Evolutionary conservation across 2,113 vertebrate genomes (phyloP).

Genomic region (Sarotherodon lohbergeri): DNA sequence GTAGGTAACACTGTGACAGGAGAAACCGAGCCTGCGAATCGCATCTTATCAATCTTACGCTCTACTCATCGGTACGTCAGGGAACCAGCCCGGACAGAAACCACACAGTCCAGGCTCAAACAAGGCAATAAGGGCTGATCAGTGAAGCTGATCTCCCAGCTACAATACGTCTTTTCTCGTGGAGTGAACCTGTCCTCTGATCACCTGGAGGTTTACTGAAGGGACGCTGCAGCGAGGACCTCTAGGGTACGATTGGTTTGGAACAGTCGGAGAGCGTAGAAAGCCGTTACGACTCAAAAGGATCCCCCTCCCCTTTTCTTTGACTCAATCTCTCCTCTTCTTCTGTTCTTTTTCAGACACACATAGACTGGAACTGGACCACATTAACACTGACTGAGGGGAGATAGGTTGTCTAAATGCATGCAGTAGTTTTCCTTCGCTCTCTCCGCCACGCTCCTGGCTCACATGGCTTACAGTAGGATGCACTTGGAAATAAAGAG

Average conservation of each 20-base stretch:
- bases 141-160: slow-evolving; percentile 9
- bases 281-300: slow-evolving; percentile 40
- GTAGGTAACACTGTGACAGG: neutral
- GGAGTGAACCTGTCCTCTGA: neutral
- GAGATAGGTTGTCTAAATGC: slow-evolving; percentile 59
- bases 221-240: slow-evolving; percentile 66
- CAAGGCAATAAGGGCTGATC: slow-evolving; percentile 27
- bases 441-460: slow-evolving; percentile 8
- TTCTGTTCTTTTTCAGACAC: slow-evolving; percentile 54
- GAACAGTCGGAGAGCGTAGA: slow-evolving; percentile 67
- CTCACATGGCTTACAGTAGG: slow-evolving; percentile 56
- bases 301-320: slow-evolving; percentile 2
- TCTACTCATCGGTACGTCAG: slow-evolving; percentile 22
- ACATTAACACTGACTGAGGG: slow-evolving; percentile 59
- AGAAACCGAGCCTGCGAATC: neutral
- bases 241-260: slow-evolving; percentile 40
- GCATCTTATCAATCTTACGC: neutral
- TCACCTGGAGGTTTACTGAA: slow-evolving; percentile 35
- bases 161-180: neutral
- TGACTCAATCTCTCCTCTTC: slow-evolving; percentile 3
- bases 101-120: slow-evolving; percentile 17
- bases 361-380: slow-evolving; percentile 59
- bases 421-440: slow-evolving; percentile 59
- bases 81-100: slow-evolving; percentile 68
- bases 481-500: slow-evolving; percentile 49